Percentiles rank a stretch among this genome's conserved stretches.
Conservation (phyloP, 2,113 vertebrate species). For the Rhineura floridana region DNA sequence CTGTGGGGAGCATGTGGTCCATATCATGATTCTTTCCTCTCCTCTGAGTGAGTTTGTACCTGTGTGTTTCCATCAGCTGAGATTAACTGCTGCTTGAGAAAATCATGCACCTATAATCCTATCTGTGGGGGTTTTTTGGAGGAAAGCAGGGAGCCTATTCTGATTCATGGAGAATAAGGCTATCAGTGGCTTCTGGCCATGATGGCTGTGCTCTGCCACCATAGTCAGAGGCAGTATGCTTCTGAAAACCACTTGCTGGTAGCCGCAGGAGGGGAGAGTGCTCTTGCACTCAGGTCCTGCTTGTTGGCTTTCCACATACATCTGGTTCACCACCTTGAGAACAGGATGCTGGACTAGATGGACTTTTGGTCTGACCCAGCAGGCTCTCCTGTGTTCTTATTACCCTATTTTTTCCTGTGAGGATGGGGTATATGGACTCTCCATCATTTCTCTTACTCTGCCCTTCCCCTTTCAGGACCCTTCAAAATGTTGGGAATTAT, state of each 20-base stretch:
- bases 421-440: neutral
- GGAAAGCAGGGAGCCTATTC: neutral
- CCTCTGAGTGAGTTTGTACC: neutral
- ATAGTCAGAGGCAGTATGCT: too few relatives aligned
- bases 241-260: too few relatives aligned
- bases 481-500: neutral
- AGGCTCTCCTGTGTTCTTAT: too few relatives aligned
- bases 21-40: neutral
- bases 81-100: neutral
- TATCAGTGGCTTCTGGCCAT: too few relatives aligned
- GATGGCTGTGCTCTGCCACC: too few relatives aligned
- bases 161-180: too few relatives aligned
- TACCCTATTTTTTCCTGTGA: neutral
- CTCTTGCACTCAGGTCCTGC: too few relatives aligned
- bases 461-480: neutral
- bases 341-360: too few relatives aligned
- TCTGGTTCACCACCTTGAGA: too few relatives aligned
- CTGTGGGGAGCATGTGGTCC: neutral
- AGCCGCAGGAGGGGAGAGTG: too few relatives aligned
- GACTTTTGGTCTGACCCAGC: too few relatives aligned
- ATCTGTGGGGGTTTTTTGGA: neutral
- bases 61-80: neutral
- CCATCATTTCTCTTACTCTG: neutral
- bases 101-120: neutral
- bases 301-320: too few relatives aligned